Evolutionary conservation across 2,888 invertebrate genomes (phyloP).

Genomic region (Patella pellucida): DNA sequence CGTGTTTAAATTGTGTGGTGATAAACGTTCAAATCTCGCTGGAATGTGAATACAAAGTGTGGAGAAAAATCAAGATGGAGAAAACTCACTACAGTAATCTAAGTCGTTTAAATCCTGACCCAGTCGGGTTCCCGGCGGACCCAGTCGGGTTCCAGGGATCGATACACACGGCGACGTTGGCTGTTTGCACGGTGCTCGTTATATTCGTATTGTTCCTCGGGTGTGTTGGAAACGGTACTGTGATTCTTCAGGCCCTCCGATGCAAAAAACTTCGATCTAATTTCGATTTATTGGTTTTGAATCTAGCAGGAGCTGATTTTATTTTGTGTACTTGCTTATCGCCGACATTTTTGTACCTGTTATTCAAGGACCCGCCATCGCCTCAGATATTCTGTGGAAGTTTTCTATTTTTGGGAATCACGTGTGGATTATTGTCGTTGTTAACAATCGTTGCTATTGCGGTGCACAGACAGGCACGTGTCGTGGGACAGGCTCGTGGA

Average conservation of each 20-base stretch:
- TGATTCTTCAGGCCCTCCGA: slow-evolving; percentile 51
- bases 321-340: slow-evolving; percentile 55
- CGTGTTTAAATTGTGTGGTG: not conserved
- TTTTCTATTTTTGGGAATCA: slow-evolving; percentile 51
- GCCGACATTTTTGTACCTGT: slow-evolving; percentile 52
- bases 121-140: slow-evolving; percentile 36
- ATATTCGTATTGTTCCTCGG: slow-evolving; percentile 57
- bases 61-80: not conserved
- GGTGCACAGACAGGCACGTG: slow-evolving; percentile 49
- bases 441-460: slow-evolving; percentile 57
- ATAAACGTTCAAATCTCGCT: not conserved
- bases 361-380: slow-evolving; percentile 52
- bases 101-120: slow-evolving; percentile 11
- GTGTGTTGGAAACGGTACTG: slow-evolving; percentile 57
- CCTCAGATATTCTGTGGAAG: slow-evolving; percentile 56
- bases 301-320: slow-evolving; percentile 57
- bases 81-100: slow-evolving; percentile 10
- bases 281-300: slow-evolving; percentile 53
- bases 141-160: slow-evolving; percentile 40
- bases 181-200: slow-evolving; percentile 59
- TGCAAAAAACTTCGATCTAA: slow-evolving; percentile 49
- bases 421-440: slow-evolving; percentile 50
- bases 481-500: slow-evolving; percentile 46
- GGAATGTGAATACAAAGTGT: slow-evolving; percentile 10
- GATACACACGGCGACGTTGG: slow-evolving; percentile 59